These are phyloP conservation scores for Oreochromis tanganicae DNA, from an alignment of 2,113 vertebrate species.

Conservation along the genomic window DNA sequence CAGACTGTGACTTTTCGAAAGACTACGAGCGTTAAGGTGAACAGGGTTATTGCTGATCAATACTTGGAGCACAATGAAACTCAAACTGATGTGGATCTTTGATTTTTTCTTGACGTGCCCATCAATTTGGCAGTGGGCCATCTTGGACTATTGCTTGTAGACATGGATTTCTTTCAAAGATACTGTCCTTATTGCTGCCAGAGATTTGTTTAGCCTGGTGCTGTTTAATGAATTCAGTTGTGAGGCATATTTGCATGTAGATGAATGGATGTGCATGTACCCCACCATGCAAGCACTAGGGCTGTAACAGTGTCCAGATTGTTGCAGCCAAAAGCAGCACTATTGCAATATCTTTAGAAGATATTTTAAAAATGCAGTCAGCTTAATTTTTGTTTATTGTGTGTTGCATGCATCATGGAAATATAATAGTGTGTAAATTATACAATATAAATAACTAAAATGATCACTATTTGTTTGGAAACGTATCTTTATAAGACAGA, in stretches of 20 bases:
- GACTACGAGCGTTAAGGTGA: background rate
- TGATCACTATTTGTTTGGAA: background rate
- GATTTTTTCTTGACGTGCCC: constrained; percentile 38
- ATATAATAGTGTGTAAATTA: background rate
- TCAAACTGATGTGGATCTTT: constrained; percentile 48
- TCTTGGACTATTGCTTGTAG: background rate
- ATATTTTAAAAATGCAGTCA: background rate
- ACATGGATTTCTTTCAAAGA: constrained; percentile 41
- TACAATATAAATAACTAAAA: background rate
- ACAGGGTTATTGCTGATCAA: constrained; percentile 30
- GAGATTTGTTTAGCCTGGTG: background rate
- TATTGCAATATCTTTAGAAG: background rate
- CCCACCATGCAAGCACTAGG: background rate
- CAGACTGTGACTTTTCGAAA: background rate
- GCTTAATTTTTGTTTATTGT: background rate
- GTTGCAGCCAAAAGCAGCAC: background rate
- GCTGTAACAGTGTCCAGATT: background rate
- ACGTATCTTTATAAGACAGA: background rate
- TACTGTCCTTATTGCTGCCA: background rate
- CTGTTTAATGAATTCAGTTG: background rate
- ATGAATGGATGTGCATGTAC: background rate
- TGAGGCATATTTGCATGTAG: background rate
- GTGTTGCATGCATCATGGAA: background rate
- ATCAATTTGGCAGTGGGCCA: constrained; percentile 25
- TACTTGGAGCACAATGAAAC: constrained; percentile 40